phyloP scores from a whole-genome alignment of 2,888 invertebrate species.

The Nemotelus pantherinus region DNA sequence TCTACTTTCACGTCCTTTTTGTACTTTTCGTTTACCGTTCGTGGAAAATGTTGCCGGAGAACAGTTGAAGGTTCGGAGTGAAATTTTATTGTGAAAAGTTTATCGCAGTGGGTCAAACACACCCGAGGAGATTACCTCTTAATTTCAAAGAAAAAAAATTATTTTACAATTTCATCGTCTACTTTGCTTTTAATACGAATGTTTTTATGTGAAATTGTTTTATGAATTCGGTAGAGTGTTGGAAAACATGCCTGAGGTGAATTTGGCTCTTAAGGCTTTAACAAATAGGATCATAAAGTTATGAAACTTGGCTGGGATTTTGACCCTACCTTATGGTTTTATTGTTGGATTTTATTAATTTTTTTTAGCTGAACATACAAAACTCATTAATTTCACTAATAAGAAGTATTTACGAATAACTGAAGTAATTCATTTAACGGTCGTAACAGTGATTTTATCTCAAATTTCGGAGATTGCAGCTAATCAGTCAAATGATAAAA shows the following conservation, averaged over 20 bases:
- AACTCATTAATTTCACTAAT: too few relatives aligned
- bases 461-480: too few relatives aligned
- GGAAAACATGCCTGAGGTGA: constrained; percentile 3
- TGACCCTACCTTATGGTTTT: too few relatives aligned
- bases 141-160: constrained; percentile 25
- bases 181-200: constrained; percentile 23
- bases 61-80: not conserved
- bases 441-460: too few relatives aligned
- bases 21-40: not conserved
- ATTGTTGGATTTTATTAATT: too few relatives aligned
- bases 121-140: constrained; percentile 26
- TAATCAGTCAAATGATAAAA: too few relatives aligned
- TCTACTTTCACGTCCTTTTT: not conserved
- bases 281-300: not conserved
- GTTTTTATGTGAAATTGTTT: constrained; percentile 1
- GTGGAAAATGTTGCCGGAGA: not conserved
- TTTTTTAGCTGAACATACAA: too few relatives aligned
- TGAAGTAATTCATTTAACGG: too few relatives aligned
- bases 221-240: constrained; percentile 21
- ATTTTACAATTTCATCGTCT: constrained; percentile 13
- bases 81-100: not conserved
- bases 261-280: constrained; percentile 14
- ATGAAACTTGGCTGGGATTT: too few relatives aligned
- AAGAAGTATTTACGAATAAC: too few relatives aligned
- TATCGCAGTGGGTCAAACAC: constrained; percentile 24